Percentiles rank a stretch among this genome's conserved stretches.
These are phyloP conservation scores for Orius insidiosus DNA, from an alignment of 1,140 invertebrate genomes.

Conservation along the genomic window DNA sequence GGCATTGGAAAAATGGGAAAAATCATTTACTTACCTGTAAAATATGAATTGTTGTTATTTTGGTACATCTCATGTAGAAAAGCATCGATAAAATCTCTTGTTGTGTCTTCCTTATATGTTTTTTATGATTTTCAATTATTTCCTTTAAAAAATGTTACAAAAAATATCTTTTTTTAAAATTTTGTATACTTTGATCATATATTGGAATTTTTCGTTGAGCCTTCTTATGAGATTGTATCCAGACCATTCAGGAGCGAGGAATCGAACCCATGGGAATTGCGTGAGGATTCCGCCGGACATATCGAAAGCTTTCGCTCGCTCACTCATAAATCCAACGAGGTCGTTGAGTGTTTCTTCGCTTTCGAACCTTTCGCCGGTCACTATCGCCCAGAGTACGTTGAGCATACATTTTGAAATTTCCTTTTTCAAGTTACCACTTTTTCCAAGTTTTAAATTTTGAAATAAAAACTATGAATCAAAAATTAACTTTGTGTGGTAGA, in stretches of 20 bases:
- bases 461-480: slow-evolving; percentile 4
- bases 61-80: slow-evolving; percentile 51
- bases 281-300: slow-evolving; percentile 48
- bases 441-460: slow-evolving; percentile 2
- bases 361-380: slow-evolving; percentile 39
- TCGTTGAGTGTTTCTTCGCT: slow-evolving; percentile 28
- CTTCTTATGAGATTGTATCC: slow-evolving; percentile 47
- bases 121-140: slow-evolving; percentile 40
- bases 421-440: slow-evolving; percentile 2
- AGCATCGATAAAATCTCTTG: slow-evolving; percentile 56
- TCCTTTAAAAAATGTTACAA: slow-evolving; percentile 29
- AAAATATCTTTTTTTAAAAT: background rate
- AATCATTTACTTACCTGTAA: slow-evolving; percentile 32
- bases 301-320: slow-evolving; percentile 43
- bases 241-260: slow-evolving; percentile 41
- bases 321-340: slow-evolving; percentile 41
- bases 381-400: slow-evolving; percentile 56
- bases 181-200: slow-evolving; percentile 32
- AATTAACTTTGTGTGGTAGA: background rate
- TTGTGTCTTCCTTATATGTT: slow-evolving; percentile 29
- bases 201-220: slow-evolving; percentile 40
- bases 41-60: slow-evolving; percentile 28
- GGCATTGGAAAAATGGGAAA: too few relatives aligned
- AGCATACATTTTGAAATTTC: slow-evolving; percentile 37
- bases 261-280: slow-evolving; percentile 49